These are phyloP conservation scores for Porites cylindrica DNA, from an alignment of 92 coral and sea anemone genomes.

Conservation along the genomic window DNA sequence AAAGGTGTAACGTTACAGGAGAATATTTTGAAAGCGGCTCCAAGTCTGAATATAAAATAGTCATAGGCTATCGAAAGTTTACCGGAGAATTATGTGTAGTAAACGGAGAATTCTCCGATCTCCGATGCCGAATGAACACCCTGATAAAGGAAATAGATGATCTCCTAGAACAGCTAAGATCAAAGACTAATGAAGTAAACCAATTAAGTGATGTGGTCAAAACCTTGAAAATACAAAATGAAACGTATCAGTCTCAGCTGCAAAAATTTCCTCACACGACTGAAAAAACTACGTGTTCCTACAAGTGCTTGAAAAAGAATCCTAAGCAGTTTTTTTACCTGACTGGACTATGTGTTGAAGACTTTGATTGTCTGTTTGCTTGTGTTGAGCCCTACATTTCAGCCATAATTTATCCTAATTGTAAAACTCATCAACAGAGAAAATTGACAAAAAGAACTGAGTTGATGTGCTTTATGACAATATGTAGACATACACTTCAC, in stretches of 20 bases:
- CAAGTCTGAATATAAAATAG: too few relatives aligned
- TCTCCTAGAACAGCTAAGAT: constrained; percentile 48
- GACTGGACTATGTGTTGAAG: constrained; percentile 55
- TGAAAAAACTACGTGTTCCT: background rate
- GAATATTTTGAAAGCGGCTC: too few relatives aligned
- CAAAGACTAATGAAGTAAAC: constrained; percentile 39
- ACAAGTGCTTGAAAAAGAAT: constrained; percentile 10
- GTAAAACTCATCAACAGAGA: constrained; percentile 63
- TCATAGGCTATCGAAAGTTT: too few relatives aligned
- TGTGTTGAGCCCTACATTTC: constrained; percentile 57
- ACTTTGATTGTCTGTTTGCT: constrained; percentile 60
- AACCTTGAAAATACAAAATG: constrained; percentile 40
- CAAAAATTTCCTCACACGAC: constrained; percentile 1
- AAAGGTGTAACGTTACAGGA: too few relatives aligned
- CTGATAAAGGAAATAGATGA: constrained; percentile 48
- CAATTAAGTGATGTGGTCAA: constrained; percentile 43
- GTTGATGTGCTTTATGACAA: constrained; percentile 51
- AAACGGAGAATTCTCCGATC: too few relatives aligned
- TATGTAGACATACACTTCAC: constrained; percentile 58
- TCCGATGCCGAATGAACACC: too few relatives aligned
- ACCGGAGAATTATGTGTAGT: too few relatives aligned
- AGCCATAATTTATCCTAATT: constrained; percentile 58
- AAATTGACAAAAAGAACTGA: constrained; percentile 60
- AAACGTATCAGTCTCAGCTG: constrained; percentile 10
- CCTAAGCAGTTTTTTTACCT: constrained; percentile 57